Percentiles rank a stretch among this genome's conserved stretches.
Conservation (phyloP, 2,113 vertebrate genomes). For the Anarrhichthys ocellatus region DNA sequence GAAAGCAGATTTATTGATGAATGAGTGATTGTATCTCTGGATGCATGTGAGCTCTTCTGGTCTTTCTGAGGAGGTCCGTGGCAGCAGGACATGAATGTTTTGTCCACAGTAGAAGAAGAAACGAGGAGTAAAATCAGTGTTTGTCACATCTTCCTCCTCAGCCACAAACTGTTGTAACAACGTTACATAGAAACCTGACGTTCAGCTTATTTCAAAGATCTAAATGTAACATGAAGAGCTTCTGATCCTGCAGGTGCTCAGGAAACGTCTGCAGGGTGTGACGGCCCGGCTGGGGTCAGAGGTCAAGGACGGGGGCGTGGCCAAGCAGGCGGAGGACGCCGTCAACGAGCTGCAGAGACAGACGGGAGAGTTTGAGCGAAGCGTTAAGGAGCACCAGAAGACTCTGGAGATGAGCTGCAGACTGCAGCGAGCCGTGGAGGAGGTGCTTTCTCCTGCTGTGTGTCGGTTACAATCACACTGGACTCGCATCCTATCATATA, state of each 20-base stretch:
- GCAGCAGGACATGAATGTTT: too few species aligned
- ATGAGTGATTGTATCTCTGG: too few species aligned
- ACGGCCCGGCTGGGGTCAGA: conserved; percentile 78
- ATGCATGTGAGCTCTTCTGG: too few species aligned
- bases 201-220: too few species aligned
- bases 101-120: too few species aligned
- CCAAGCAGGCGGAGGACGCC: conserved; percentile 76
- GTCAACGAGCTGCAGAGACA: conserved; percentile 87
- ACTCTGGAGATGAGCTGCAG: conserved; percentile 87
- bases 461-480: neutral
- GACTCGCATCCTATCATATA: too few species aligned
- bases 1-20: too few species aligned
- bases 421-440: conserved; percentile 90
- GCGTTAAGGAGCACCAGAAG: conserved; percentile 87
- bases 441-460: conserved; percentile 61
- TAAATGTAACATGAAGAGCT: neutral
- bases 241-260: conserved; percentile 81
- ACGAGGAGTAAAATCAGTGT: neutral
- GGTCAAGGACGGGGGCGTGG: conserved; percentile 73
- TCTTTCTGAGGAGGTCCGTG: too few species aligned
- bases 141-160: too few species aligned
- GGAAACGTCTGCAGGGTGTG: conserved; percentile 84
- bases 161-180: too few species aligned
- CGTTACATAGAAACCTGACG: too few species aligned
- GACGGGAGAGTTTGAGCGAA: conserved; percentile 85